Conservation (phyloP, 2,888 invertebrate species). For the Molanna angustata region DNA sequence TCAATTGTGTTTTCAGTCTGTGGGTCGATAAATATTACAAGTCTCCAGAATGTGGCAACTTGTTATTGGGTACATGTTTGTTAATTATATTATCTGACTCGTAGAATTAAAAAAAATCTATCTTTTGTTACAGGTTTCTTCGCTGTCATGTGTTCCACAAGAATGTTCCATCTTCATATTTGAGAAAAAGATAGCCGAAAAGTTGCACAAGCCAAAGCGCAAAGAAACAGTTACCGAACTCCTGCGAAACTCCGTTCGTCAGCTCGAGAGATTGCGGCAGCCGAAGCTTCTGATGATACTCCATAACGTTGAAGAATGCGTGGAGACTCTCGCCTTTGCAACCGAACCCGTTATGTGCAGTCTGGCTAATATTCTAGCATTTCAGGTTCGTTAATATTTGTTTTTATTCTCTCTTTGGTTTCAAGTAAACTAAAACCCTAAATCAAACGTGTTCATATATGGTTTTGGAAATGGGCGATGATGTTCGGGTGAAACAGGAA, state of each 20-base stretch:
- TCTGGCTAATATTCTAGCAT: conserved; percentile 84
- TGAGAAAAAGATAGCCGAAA: conserved; percentile 90
- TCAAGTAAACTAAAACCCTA: not conserved
- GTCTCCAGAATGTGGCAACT: too few species aligned
- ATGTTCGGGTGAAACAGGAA: too few species aligned
- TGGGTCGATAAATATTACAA: too few species aligned
- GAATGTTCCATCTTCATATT: conserved; percentile 92
- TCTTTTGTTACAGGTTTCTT: conserved; percentile 3
- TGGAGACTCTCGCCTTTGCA: conserved; percentile 91
- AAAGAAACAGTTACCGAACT: conserved; percentile 91
- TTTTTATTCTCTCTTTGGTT: not conserved
- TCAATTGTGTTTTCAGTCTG: too few species aligned
- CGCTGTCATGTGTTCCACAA: conserved; percentile 49
- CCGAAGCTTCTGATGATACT: conserved; percentile 75
- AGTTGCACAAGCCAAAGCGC: conserved; percentile 86
- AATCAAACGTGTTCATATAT: not conserved
- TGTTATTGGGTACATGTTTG: too few species aligned
- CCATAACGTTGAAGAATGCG: conserved; percentile 76
- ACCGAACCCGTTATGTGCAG: conserved; percentile 88
- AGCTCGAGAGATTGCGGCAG: conserved; percentile 80
- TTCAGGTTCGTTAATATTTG: conserved; percentile 54
- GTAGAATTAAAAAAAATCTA: too few species aligned
- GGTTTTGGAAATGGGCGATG: not conserved
- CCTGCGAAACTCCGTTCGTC: conserved; percentile 72
- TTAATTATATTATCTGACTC: too few species aligned